Conservation (phyloP, 2,113 vertebrate species). For the Emydocephalus ijimae region DNA sequence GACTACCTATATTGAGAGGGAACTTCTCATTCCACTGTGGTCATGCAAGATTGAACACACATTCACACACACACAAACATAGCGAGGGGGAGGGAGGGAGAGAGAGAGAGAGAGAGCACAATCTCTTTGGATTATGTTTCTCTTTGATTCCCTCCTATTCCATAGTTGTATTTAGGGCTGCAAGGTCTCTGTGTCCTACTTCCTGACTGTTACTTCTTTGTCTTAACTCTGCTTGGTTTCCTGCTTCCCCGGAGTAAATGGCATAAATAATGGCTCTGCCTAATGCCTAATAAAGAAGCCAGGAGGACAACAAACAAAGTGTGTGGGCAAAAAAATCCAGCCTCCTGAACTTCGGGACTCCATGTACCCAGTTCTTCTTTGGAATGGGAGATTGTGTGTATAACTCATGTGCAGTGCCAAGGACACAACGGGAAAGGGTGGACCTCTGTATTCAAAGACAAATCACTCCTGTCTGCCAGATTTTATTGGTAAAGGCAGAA, state of each 20-base stretch:
- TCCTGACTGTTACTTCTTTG: not conserved
- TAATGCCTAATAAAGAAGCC: not conserved
- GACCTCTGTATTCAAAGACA: not conserved
- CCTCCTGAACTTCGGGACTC: not conserved
- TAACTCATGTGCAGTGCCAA: not conserved
- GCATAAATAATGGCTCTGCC: not conserved
- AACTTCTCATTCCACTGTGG: not conserved
- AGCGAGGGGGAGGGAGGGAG: too few species aligned
- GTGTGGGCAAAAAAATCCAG: not conserved
- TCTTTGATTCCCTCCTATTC: not conserved
- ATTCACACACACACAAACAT: not conserved
- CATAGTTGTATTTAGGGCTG: not conserved
- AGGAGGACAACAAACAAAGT: not conserved
- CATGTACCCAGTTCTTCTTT: not conserved
- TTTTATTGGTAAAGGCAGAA: not conserved
- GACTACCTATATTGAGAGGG: not conserved
- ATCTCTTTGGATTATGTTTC: not conserved
- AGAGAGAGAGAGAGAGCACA: rapidly evolving
- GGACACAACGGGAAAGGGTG: not conserved
- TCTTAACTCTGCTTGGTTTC: not conserved
- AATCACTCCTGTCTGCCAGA: not conserved
- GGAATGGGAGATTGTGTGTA: not conserved
- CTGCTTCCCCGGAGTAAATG: not conserved
- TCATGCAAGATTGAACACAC: not conserved
- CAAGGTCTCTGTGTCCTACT: not conserved